These are phyloP conservation scores for Microcebus griseorufus DNA, from an alignment of 2,113 vertebrate species.

Conservation along the genomic window DNA sequence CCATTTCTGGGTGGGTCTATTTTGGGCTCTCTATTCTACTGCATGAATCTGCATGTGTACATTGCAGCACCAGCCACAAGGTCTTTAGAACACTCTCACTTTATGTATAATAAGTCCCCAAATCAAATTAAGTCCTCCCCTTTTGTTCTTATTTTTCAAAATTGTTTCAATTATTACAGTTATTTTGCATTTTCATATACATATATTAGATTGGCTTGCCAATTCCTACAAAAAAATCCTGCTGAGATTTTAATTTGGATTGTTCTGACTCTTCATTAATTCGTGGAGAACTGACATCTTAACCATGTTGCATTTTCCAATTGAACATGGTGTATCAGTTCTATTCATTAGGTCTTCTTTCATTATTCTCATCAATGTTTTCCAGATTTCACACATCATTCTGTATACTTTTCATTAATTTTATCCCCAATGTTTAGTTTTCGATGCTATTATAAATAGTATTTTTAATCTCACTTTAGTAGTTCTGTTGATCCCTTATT, in stretches of 20 bases:
- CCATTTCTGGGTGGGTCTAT: not conserved
- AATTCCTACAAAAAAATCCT: conserved; percentile 12
- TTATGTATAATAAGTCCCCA: not conserved
- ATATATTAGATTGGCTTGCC: not conserved
- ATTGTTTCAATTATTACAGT: not conserved
- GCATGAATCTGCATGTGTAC: not conserved
- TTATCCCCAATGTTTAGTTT: not conserved
- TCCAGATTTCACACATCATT: not conserved
- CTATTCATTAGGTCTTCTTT: not conserved
- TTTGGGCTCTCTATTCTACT: not conserved
- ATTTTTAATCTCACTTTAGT: conserved; percentile 7
- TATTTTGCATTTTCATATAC: not conserved
- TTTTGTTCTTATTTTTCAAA: conserved; percentile 15
- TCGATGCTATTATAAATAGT: not conserved
- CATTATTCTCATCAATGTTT: not conserved
- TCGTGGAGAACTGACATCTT: not conserved
- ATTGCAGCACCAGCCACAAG: not conserved
- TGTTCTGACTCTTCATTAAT: not conserved
- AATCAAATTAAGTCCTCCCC: not conserved
- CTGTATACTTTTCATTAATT: conserved; percentile 12
- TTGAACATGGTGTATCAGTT: not conserved
- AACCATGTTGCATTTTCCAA: not conserved
- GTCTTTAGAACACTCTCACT: not conserved
- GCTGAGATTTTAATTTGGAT: not conserved
- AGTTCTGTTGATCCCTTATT: not conserved